phyloP scores from a whole-genome alignment of 2,888 invertebrate species.

The Drosophila vallismaia region DNA sequence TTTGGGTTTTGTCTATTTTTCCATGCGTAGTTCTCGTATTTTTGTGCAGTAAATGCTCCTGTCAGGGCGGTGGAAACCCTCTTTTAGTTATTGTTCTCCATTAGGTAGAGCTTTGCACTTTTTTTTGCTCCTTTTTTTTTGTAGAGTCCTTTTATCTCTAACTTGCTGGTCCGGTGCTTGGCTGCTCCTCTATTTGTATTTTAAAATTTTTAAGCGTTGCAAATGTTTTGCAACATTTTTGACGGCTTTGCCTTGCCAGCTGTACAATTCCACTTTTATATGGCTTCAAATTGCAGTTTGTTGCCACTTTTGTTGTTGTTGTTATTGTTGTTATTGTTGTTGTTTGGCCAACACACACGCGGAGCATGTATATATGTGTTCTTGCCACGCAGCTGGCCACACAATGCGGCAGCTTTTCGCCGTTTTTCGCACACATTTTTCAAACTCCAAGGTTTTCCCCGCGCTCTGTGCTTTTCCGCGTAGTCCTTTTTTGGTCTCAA shows the following conservation, averaged over 20 bases:
- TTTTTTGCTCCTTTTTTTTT: background rate
- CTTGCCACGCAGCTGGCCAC: constrained; percentile 58
- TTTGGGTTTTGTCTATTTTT: constrained; percentile 19
- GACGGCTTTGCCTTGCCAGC: constrained; percentile 58
- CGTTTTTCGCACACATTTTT: constrained; percentile 66
- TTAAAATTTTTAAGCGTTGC: constrained; percentile 45
- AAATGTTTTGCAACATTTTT: constrained; percentile 64
- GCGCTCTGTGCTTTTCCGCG: constrained; percentile 30
- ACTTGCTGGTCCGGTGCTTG: background rate
- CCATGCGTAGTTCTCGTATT: no score
- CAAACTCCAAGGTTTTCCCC: constrained; percentile 52
- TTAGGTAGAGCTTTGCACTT: constrained; percentile 29
- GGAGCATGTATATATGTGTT: constrained; percentile 3
- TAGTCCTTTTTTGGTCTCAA: constrained; percentile 11
- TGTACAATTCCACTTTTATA: constrained; percentile 43
- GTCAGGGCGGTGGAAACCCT: constrained; percentile 27
- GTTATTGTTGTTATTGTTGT: constrained; percentile 39
- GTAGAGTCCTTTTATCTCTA: background rate
- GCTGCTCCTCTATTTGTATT: constrained; percentile 24
- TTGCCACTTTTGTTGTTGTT: constrained; percentile 10
- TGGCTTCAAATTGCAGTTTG: constrained; percentile 31
- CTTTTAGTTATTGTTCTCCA: constrained; percentile 38
- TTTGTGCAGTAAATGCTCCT: constrained; percentile 28
- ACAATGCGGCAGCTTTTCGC: constrained; percentile 69
- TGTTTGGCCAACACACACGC: constrained; percentile 37